Evolutionary conservation across 2,888 invertebrate species (phyloP), one percentile per base, ranked within the genome.

Genomic region (Drosophila multiciliata): DNA sequence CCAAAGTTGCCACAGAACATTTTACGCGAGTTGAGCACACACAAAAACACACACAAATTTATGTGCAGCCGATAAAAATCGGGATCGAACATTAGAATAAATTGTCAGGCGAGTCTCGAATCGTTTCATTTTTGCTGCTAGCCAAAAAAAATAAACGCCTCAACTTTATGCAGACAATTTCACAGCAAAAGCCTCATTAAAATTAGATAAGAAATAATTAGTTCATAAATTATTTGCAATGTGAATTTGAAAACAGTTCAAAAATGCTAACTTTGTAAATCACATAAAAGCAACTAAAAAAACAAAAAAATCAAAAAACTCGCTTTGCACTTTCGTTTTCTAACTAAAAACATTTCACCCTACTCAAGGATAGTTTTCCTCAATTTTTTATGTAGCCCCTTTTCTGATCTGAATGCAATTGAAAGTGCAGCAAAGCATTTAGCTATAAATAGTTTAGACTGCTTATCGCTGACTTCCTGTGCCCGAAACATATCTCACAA

Each of bases 1-100:
- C 83, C 83, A 84, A 88, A 90, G 84, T 91, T 87, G 89, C 87
- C 84, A 82, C 90, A 90, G 78, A 78, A 78, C 78, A 71, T 83
- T 82, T 82, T 77, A 77, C 75, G 78, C 83, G 40, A 63, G 45
- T 65, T 62, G 38, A 64, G 58, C 60, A 67, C 57, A 58, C 59
- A 50, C 62, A 59, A 48, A 63, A 60, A 67, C 38, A 50, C 29
- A 50, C 50, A 29, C 53, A 78, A 86, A 86, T 86, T 86, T 86
- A 86, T 86, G 90, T 85, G 86, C 90, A 81, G 73, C 73, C 78
- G 85, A 86, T 86, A 87, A 86, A 89, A 85, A 86, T 86, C 85
- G 75, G 74, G 72, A 67, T 79, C 77, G 77, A 80, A 78, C 80
- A 80, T 80, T 80, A 80, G 80, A 80, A 82, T 80, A 82, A 80